Evolutionary conservation across 2,888 invertebrate species (phyloP), one percentile per base, ranked within the genome.

Genomic region (Epicampocera succincta): DNA sequence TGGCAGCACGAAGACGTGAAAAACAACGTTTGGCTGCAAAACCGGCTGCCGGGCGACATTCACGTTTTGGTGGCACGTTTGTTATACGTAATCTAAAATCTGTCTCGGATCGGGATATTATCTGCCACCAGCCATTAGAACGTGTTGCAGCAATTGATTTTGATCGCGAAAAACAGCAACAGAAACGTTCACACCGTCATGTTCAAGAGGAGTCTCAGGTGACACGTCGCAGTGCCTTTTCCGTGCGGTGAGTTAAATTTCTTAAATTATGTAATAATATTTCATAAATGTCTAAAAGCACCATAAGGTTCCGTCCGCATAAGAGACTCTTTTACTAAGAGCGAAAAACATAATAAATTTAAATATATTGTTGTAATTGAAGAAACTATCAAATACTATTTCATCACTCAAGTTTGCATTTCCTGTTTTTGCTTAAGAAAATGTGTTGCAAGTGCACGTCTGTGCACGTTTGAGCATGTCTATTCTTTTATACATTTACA

Each of bases 61-160:
- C 98, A 0, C 94, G 96, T 83, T 99, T 99, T 90, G 97, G 98
- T 40, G 98, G 99, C 65, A 98, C 98, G 9, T 99, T 95, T 92
- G 95, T 96, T 0, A 94, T 99, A 17, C 94, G 96, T 90, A 97
- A 98, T 89, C 94, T 99, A 93, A 98, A 98, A 91, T 97, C 98
- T 21, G 95, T 98, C 88, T 95, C 96, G 85, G 95, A 97, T 84
- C 95, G 95, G 87, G 96, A 98, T 87, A 92, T 97, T 79, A 96
- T 99, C 86, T 96, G 95, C 88, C 96, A 98, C 90, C 97, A 97
- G 90, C 95, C 97, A 2, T 91, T 97, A 69, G 94, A 94, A 86
- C 95, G 95, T 88, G 93, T 96, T 76, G 94, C 95, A 48, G 93
- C 94, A 75, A 91, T 98, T 85, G 94, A 95, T 87, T 97, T 98